Base-by-base conservation (phyloP, 23 tunicate species). In the Phallusia fumigata region DNA sequence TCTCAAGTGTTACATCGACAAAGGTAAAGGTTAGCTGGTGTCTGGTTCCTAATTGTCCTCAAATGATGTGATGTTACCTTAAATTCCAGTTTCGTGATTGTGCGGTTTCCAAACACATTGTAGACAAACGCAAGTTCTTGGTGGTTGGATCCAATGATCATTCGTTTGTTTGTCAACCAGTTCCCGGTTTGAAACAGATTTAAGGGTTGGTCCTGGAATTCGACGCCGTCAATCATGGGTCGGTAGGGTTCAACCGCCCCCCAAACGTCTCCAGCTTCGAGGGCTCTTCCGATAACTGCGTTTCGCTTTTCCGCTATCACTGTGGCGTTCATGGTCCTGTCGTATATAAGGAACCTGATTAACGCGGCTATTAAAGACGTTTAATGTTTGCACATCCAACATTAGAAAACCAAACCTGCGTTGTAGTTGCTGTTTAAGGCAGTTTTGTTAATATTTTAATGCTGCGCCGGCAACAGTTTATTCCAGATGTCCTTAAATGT, bases 141-240 rank as follows among this genome's bases (percentile, higher is more conserved):
- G 5, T 52, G 52, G 73, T 52, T 79, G 52, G 83, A 50, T 2
- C 83, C 83, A 19, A 86, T 34, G 1, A 94, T 82, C 45, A 89
- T 33, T 32, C 69, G 84, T 76, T 94, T 94, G 47, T 89, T 84
- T 0, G 85, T 74, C 35, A 86, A 83, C 98, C 98, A 94, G 19
- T 49, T 64, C 53, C 98, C 98, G 31, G 82, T 24, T 65, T 64
- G 69, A 64, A 88, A 89, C 77, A 94, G 79, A 19, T 78, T 36
- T 16, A 94, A 32, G 8, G 98, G 98, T 58, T 94, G 98, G 33
- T 94, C 88, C 18, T 53, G 53, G 36, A 89, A 94, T 78, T 94
- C 95, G 15, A 10, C 72, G 30, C 90, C 90, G 65, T 89, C 98
- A 74, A 94, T 79, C 22, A 94, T 81, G 18, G 98, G 98, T 0